A percentile compares a stretch with the other conserved stretches of the same genome.
phyloP scores from a whole-genome alignment of 2,113 vertebrate species.

The Pterocles gutturalis region DNA sequence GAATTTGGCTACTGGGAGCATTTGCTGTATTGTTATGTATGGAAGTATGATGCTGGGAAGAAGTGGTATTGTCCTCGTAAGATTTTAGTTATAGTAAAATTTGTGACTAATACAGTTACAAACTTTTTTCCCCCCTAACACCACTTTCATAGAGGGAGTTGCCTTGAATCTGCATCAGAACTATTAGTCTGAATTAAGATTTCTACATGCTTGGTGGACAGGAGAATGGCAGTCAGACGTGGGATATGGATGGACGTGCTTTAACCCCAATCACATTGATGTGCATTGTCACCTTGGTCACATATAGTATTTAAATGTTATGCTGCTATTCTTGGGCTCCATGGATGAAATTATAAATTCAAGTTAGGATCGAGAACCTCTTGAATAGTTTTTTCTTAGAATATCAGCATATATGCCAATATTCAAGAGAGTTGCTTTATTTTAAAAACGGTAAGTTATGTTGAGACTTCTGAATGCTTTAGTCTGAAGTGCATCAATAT shows the following conservation, averaged over 20 bases:
- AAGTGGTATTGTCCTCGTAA: not conserved
- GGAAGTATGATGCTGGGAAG: not conserved
- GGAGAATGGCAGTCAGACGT: not conserved
- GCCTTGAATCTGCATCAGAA: not conserved
- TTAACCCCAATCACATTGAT: fast-evolving
- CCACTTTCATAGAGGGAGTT: not conserved
- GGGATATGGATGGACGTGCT: not conserved
- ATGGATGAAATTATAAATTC: not conserved
- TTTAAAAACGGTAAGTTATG: not conserved
- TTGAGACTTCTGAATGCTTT: not conserved
- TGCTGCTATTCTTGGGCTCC: not conserved
- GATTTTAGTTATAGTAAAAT: not conserved
- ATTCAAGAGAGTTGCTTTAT: not conserved
- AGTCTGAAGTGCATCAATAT: not conserved
- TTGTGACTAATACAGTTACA: not conserved
- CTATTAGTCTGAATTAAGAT: not conserved
- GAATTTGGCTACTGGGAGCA: not conserved
- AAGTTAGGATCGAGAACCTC: not conserved
- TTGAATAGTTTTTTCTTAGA: not conserved
- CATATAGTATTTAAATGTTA: not conserved
- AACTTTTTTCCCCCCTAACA: fast-evolving
- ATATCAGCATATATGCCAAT: not conserved
- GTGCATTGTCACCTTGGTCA: not conserved
- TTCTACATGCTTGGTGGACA: fast-evolving
- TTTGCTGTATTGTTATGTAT: not conserved